Base-by-base conservation (phyloP, 2,113 vertebrate genomes). In the Tupaia tana region DNA sequence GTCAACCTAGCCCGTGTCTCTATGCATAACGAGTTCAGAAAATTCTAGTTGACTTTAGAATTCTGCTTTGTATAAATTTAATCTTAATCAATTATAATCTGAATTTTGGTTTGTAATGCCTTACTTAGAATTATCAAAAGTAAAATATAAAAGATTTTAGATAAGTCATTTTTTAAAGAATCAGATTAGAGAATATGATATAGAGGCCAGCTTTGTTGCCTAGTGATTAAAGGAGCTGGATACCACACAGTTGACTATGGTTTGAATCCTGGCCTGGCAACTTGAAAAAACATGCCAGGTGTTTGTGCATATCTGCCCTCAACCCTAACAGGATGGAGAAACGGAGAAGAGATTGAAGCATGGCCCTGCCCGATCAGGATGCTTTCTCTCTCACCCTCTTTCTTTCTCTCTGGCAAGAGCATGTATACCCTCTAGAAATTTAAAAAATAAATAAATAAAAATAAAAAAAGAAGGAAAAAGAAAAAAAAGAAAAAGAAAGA, bases 11-110 rank as follows among this genome's bases (percentile, higher is more conserved):
- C 9, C 20, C 34, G 27, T 29, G 66, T 54, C 24, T 80, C 24
- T 61, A 7, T 25, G 11, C 3, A 24, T 79, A 82, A 79, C 61
- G 25, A 25, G 24, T 81, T 96, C 78, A 1, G 20, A 64, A 94
- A 79, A 43, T 77, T 24, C 25, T 89, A 52, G 31, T 22, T 93
- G 58, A 91, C 5, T 94, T 91, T 94, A 84, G 13, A 93, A 69
- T 58, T 5, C 27, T 54, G 6, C 10, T 70, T 15, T 80, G 6
- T 77, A 73, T 67, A 52, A 86, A 94, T 79, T 85, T 1, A 77
- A 67, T 85, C 13, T 84, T 89, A 56, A 7, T 0, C 11, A 34
- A 5, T 85, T 86, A 25, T 69, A 27, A 74, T 82, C 63, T 89
- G 54, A 94, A 13, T 56, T 88, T 9, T 83, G 19, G 66, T 52